A percentile compares a stretch with the other conserved stretches of the same genome.
Conservation (phyloP, 2,113 vertebrate genomes). For the Urocitellus parryii region DNA sequence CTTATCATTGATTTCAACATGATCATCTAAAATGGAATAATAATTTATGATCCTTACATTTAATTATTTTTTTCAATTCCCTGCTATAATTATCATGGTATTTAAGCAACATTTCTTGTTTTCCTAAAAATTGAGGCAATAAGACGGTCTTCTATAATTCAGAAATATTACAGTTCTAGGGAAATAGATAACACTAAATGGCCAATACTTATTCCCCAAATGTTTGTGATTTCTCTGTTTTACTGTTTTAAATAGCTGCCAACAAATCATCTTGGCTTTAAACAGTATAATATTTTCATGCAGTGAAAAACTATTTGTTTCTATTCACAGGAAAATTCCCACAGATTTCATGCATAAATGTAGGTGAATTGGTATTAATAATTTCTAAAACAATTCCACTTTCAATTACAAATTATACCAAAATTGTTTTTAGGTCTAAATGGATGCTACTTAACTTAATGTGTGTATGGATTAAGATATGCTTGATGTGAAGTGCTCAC, state of each 20-base stretch:
- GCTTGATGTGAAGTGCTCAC: background rate
- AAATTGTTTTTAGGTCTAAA: background rate
- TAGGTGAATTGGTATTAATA: background rate
- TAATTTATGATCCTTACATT: background rate
- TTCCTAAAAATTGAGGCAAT: background rate
- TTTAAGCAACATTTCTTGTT: background rate
- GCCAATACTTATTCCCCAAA: background rate
- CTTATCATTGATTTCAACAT: slow-evolving; percentile 8
- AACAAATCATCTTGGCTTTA: background rate
- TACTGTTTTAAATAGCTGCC: slow-evolving; percentile 24
- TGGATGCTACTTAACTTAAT: background rate
- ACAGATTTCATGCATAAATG: slow-evolving; percentile 38
- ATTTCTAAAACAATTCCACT: slow-evolving; percentile 23
- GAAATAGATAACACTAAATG: background rate
- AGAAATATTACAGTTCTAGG: background rate
- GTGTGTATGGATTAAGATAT: background rate
- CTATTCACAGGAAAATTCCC: background rate
- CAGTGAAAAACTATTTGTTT: background rate
- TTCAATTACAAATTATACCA: background rate
- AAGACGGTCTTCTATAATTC: background rate
- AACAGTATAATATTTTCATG: slow-evolving; percentile 6
- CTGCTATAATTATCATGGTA: background rate
- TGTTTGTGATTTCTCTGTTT: background rate
- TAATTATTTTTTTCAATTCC: background rate
- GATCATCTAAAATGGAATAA: background rate